Base-by-base conservation (phyloP, 2,888 invertebrate species). In the Mesorhabditis belari region DNA sequence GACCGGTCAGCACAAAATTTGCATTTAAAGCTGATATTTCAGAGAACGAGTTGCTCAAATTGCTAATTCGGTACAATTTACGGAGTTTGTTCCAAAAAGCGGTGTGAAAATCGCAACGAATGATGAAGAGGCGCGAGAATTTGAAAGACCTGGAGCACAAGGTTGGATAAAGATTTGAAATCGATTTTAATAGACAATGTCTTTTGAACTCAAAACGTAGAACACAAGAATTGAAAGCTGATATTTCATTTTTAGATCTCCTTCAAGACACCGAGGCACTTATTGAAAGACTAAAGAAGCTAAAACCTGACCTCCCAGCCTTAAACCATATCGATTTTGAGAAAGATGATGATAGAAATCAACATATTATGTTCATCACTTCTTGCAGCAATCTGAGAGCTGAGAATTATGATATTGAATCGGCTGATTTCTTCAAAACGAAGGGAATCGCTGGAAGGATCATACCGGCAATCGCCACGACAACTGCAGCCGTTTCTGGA, bases 361-460 rank as follows among this genome's bases (percentile, higher is more conserved):
- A 93, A 84, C 98, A 98, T 84, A 95, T 99, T 88, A 96, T 98
- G 85, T 99, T 95, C 82, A 95, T 98, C 76, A 94, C 95, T 0
- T 95, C 96, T 1, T 88, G 93, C 0, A 95, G 95, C 0, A 99
- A 99, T 83, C 86, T 94, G 21, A 87, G 98, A 66, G 98, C 98
- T 3, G 88, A 90, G 55, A 99, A 99, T 83, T 99, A 99, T 84
- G 90, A 88, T 82, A 99, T 99, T 76, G 87, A 90, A 4, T 88
- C 89, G 12, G 96, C 96, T 0, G 96, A 99, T 84, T 86, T 92
- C 55, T 93, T 92, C 82, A 93, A 93, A 82, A 85, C 85, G 65
- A 90, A 90, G 81, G 83, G 89, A 61, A 98, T 98, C 81, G 96
- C 96, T 58, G 96, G 96, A 57, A 92, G 94, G 83, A 99, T 99